Base-by-base conservation (phyloP, 2,888 invertebrate species). In the Rhagophthalmus giganteus region DNA sequence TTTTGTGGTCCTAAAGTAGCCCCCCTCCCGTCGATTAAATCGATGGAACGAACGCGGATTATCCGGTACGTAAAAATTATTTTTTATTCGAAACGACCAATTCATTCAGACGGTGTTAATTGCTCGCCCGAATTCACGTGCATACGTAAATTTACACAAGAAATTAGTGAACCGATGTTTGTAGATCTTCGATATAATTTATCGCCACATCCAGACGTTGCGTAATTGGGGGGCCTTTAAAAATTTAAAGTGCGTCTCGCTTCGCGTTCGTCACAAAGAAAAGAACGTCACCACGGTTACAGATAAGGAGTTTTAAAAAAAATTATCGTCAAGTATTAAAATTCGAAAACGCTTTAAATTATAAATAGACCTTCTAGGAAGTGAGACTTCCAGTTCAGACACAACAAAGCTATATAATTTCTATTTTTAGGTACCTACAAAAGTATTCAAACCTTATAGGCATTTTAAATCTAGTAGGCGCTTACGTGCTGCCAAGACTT, bases 321-420 rank as follows among this genome's bases (percentile, higher is more conserved):
- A n/a, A n/a, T n/a, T n/a, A n/a, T n/a, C n/a, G n/a, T n/a, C n/a
- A n/a, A n/a, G n/a, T n/a, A 37, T 2, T 24, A 37, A 20, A 37
- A 37, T 47, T 47, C 15, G 30, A 40, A 46, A 54, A 45, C 42
- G 35, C 32, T 42, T 27, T 27, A 31, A 47, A 25, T 44, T 54
- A 54, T 40, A 50, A 51, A 55, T 55, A 55, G 51, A 44, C 50
- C 46, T 45, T 52, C 52, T 42, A 55, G 55, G 55, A 55, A 55
- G 51, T 51, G 40, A 25, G 41, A 33, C 33, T 32, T 33, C 13
- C 12, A 39, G 38, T 34, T 45, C 50, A 55, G 55, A 55, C 55
- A 51, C 55, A 55, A 55, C 55, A 55, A 51, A 55, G 50, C 51
- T 44, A 55, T 50, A 47, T 55, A 51, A 47, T 47, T 44, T 48